A percentile compares a stretch with the other conserved stretches of the same genome.
Conservation (phyloP, 2,888 invertebrate species). For the Capitulum mitella region DNA sequence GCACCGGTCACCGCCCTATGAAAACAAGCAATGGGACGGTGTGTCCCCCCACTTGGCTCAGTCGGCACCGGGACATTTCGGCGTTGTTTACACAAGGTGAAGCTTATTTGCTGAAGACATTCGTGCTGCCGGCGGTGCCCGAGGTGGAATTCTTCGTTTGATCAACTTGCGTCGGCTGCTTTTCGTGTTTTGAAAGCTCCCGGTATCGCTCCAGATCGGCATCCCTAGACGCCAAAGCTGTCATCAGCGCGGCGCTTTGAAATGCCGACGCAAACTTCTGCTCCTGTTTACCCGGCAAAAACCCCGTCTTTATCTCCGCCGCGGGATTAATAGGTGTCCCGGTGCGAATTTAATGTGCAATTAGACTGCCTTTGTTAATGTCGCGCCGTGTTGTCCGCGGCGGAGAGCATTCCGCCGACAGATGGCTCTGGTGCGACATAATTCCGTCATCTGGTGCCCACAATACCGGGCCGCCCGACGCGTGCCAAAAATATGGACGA, state of each 20-base stretch:
- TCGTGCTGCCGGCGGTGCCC: too few relatives aligned
- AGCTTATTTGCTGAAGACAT: too few relatives aligned
- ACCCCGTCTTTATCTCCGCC: slow-evolving; percentile 10
- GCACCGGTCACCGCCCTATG: not conserved
- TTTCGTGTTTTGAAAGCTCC: too few relatives aligned
- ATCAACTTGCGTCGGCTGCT: too few relatives aligned
- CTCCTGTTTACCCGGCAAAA: not conserved
- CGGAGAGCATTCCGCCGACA: not conserved
- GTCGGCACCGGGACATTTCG: too few relatives aligned
- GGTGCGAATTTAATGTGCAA: slow-evolving; percentile 19
- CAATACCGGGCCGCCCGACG: not conserved
- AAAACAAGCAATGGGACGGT: not conserved
- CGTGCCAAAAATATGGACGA: slow-evolving; percentile 10
- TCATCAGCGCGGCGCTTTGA: not conserved
- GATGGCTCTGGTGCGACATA: not conserved
- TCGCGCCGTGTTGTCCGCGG: not conserved
- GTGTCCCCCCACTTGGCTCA: not conserved
- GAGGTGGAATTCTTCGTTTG: too few relatives aligned
- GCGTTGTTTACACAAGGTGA: too few relatives aligned
- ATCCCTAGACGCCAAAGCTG: not conserved
- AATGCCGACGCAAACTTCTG: not conserved
- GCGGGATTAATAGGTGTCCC: slow-evolving; percentile 3
- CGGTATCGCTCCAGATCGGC: too few relatives aligned
- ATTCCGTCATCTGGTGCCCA: slow-evolving; percentile 1
- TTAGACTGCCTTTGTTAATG: slow-evolving; percentile 21